phyloP scores from a whole-genome alignment of 2,113 vertebrate species.

The Bambusicola thoracicus region DNA sequence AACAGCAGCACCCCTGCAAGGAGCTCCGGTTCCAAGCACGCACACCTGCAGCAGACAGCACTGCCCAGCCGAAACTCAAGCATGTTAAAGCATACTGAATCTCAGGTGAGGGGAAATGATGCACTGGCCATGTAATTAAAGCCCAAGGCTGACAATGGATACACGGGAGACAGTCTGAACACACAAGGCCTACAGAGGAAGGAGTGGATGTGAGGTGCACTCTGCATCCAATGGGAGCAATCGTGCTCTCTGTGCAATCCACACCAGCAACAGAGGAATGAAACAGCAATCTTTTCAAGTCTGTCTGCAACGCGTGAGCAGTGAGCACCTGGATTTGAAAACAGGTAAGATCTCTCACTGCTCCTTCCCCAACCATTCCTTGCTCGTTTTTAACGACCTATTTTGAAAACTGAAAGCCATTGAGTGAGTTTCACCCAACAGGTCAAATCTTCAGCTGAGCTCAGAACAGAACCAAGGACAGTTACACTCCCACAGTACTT shows the following conservation, averaged over 20 bases:
- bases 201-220: neutral
- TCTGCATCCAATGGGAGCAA: neutral
- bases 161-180: neutral
- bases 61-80: constrained; percentile 43
- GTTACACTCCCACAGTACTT: neutral
- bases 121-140: constrained; percentile 67
- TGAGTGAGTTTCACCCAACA: neutral
- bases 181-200: neutral
- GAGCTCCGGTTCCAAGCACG: rapidly evolving
- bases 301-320: neutral
- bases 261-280: neutral
- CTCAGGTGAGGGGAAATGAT: constrained; percentile 31
- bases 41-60: neutral
- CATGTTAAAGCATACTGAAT: constrained; percentile 63
- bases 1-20: neutral
- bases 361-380: neutral
- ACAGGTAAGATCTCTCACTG: neutral
- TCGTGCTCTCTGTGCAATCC: neutral
- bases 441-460: neutral
- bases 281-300: neutral
- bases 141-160: neutral
- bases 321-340: neutral
- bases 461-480: neutral
- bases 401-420: neutral
- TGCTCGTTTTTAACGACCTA: neutral